Evolutionary conservation across 2,797 vertebrate species (phyloP).

Genomic region (Odontamblyopus rebecca): DNA sequence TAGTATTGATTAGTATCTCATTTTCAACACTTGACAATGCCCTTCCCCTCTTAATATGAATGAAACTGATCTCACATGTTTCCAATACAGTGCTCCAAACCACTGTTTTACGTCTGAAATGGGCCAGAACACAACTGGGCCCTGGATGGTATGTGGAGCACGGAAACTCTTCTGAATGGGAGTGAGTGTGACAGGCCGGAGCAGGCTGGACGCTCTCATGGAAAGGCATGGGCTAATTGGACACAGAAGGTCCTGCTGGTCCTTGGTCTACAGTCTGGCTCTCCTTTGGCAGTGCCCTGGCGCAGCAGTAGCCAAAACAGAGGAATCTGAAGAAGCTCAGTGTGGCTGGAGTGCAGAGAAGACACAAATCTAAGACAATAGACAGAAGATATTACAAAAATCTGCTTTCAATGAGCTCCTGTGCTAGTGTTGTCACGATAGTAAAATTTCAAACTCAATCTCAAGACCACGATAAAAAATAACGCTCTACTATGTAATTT

Average conservation of each 20-base stretch:
- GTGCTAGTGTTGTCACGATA: neutral
- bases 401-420: neutral
- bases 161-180: constrained; percentile 62
- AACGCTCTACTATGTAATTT: too few species aligned
- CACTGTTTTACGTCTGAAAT: constrained; percentile 68
- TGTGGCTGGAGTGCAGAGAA: constrained; percentile 2
- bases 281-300: constrained; percentile 30
- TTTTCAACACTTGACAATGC: constrained; percentile 20
- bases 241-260: constrained; percentile 58
- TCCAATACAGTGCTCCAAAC: constrained; percentile 68
- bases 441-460: too few species aligned
- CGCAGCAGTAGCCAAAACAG: constrained; percentile 21
- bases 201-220: constrained; percentile 61
- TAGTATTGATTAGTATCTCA: too few species aligned
- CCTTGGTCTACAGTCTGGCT: constrained; percentile 42
- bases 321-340: constrained; percentile 11
- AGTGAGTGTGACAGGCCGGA: constrained; percentile 58
- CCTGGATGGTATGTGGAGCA: constrained; percentile 67
- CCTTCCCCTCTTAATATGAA: constrained; percentile 37
- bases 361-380: neutral
- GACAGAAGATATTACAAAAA: neutral
- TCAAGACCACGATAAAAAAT: too few species aligned
- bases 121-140: constrained; percentile 63
- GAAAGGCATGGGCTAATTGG: constrained; percentile 68
- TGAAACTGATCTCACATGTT: constrained; percentile 63